A percentile compares a stretch with the other conserved stretches of the same genome.
Evolutionary conservation across 2,113 vertebrate species (phyloP).

Genomic region (Aspiorhynchus laticeps): DNA sequence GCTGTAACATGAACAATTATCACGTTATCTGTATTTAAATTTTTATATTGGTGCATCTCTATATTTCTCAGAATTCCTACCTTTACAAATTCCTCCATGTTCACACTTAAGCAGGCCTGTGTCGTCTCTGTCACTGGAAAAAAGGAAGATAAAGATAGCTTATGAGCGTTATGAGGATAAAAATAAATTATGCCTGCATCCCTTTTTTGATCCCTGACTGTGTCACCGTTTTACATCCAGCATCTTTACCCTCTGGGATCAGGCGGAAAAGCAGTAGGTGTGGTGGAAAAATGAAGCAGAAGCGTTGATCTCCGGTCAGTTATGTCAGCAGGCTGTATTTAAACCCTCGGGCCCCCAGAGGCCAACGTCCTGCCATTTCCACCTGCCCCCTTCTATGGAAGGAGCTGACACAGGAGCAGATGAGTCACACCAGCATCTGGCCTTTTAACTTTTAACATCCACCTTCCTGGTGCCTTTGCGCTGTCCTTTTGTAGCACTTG

Average conservation of each 20-base stretch:
- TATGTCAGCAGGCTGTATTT: conserved; percentile 39
- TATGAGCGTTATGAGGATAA: background rate
- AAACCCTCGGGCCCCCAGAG: conserved; percentile 32
- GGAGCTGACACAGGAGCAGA: conserved; percentile 19
- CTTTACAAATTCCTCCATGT: background rate
- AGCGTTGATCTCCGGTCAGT: conserved; percentile 23
- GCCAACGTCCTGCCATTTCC: conserved; percentile 29
- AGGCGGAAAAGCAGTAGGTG: conserved; percentile 42
- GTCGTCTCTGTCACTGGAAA: background rate
- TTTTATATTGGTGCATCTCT: background rate
- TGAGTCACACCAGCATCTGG: conserved; percentile 47
- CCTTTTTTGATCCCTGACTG: background rate
- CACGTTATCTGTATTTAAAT: background rate
- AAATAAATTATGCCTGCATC: conserved; percentile 5
- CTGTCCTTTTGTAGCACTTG: background rate
- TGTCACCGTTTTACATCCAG: background rate
- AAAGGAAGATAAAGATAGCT: background rate
- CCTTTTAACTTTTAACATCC: conserved; percentile 23
- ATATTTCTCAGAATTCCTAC: background rate
- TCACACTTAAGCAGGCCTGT: background rate
- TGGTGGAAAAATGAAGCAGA: conserved; percentile 41
- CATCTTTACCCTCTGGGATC: background rate
- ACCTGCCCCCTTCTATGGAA: conserved; percentile 37
- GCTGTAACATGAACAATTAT: background rate
- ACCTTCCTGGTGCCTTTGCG: conserved; percentile 21